Base-by-base conservation (phyloP, 2,797 vertebrate species). In the Siniperca undulata region DNA sequence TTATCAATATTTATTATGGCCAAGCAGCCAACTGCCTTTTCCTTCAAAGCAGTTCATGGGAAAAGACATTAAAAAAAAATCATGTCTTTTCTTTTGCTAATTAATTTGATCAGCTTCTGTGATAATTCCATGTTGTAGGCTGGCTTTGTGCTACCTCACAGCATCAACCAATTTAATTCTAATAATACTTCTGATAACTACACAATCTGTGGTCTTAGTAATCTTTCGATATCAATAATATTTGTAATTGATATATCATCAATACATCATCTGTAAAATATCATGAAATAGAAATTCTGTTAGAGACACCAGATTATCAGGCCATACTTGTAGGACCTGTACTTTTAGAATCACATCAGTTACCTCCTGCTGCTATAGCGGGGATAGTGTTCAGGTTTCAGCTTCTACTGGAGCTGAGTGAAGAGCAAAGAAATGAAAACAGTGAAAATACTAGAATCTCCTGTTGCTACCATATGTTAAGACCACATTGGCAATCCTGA, bases 61-160 rank as follows among this genome's bases (percentile, higher is more conserved):
- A 50, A 50, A 56, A 34, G 14, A 55, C 7, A 13, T 0, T 0
- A 7, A 16, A 27, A 59, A 73, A 50, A 0, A 12, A 30, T 38
- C 20, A 7, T 7, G 0, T 17, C 2, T 38, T 24, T 66, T 46
- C 8, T 69, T 60, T 48, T 12, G 7, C 1, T 60, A 38, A 50
- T 30, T 19, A 24, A 24, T 70, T 56, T 62, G 6, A 56, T 13
- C 9, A 40, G 75, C 46, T 24, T n/a, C 46, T 60, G 3, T 60
- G 14, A 36, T n/a, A 34, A 46, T 30, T 81, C 8, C 7, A 17
- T 55, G 56, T 70, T 66, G 17, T 30, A 20, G 62, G 4, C 14
- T 64, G 40, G 27, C 24, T 78, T 76, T 73, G 53, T 72, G 27
- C 42, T 27, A 12, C 22, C 11, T 53, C 68, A 24, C 22, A 75